Percentiles rank a stretch among this genome's conserved stretches.
Conservation (phyloP, 2,113 vertebrate genomes). For the Larimichthys crocea region DNA sequence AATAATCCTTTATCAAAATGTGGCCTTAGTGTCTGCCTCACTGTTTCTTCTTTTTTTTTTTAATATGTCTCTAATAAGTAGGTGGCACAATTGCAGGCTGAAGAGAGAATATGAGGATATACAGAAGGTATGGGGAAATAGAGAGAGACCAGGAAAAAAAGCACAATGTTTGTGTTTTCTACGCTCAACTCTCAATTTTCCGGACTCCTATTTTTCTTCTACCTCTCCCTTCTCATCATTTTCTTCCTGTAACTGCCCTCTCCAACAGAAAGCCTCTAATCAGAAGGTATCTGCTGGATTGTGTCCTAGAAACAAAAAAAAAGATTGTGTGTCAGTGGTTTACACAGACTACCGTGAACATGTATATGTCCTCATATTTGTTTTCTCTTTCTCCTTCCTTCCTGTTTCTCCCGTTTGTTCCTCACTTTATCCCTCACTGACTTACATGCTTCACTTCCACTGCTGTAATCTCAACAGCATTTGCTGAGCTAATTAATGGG, state of each 20-base stretch:
- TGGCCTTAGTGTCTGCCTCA: conserved; percentile 37
- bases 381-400: not conserved
- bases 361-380: conserved; percentile 1
- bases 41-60: not conserved
- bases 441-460: conserved; percentile 66
- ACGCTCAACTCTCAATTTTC: conserved; percentile 26
- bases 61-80: conserved; percentile 22
- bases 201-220: conserved; percentile 18
- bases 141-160: conserved; percentile 8
- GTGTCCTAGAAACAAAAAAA: conserved; percentile 7
- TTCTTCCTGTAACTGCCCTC: conserved; percentile 36
- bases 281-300: conserved; percentile 22
- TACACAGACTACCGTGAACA: conserved; percentile 18
- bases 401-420: conserved; percentile 22
- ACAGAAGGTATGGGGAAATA: not conserved
- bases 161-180: conserved; percentile 16
- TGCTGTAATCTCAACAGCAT: conserved; percentile 69
- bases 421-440: conserved; percentile 55
- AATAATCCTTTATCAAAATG: conserved; percentile 37
- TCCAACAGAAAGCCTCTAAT: conserved; percentile 42
- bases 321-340: not conserved
- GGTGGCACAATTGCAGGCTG: conserved; percentile 35
- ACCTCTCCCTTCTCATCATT: conserved; percentile 33
- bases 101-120: conserved; percentile 10
- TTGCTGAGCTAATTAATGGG: conserved; percentile 76